Evolutionary conservation across 2,888 invertebrate genomes (phyloP), one percentile per base, ranked within the genome.

Genomic region (Trissolcus brochymenae): DNA sequence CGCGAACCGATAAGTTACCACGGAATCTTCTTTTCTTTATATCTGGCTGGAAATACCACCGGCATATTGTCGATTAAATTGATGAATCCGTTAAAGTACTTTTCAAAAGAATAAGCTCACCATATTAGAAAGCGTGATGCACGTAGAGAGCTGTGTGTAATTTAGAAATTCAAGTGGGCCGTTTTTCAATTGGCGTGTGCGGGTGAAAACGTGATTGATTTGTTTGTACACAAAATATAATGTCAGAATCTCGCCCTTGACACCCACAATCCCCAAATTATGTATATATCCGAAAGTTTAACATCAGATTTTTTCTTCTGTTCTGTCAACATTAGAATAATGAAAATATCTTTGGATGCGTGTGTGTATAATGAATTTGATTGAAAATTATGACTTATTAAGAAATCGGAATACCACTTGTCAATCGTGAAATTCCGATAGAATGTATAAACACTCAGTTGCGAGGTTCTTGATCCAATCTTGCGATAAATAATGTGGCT

Each of bases 121-220:
- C n/a, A 25, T 3, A n/a, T 59, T 67, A 60, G 67, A 67, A 67
- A 67, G 67, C 29, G 14, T 41, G 16, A 46, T 59, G 11, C 29
- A 46, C n/a, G n/a, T 7, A 1, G 46, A 35, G 51, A 51, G 9
- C 13, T 21, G 25, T 46, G 25, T 46, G 25, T 51, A 60, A 54
- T 59, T 60, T 54, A 25, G 41, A 14, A 60, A 53, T 25, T 53
- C 16, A 46, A 59, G 67, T 67, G 54, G 67, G 67, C 59, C 19
- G 46, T 46, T 53, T 65, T 46, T 62, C 25, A 40, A 40, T 25
- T n/a, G 43, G 7, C 35, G 21, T 57, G 13, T 40, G 43, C 13
- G 29, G 54, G 64, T 64, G 64, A 64, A 64, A 64, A 46, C 53
- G 40, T 64, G 64, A 55, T 64, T 64, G 40, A 64, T 64, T 43